These are phyloP conservation scores for Betta splendens DNA, from an alignment of 2,797 vertebrate species.

Conservation along the genomic window DNA sequence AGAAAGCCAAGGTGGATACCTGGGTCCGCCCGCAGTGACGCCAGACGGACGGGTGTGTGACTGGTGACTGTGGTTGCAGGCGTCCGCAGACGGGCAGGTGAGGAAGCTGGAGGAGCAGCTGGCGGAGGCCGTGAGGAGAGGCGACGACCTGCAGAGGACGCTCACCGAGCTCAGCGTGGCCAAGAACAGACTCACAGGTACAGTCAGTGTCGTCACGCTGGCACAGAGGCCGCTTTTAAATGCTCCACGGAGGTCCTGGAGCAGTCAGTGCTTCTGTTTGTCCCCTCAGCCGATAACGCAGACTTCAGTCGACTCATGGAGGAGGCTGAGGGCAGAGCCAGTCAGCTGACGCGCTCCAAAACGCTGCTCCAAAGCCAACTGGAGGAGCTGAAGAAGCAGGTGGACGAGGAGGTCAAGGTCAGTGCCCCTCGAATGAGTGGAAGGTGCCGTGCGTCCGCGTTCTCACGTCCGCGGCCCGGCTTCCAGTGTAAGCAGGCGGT, in stretches of 20 bases:
- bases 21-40: no score
- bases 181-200: constrained; percentile 83
- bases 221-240: neutral
- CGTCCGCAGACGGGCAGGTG: constrained; percentile 77
- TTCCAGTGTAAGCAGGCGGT: constrained; percentile 73
- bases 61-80: constrained; percentile 57
- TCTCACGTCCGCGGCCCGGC: neutral
- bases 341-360: constrained; percentile 78
- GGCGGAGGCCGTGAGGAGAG: constrained; percentile 77
- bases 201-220: neutral
- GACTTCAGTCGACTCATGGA: constrained; percentile 81
- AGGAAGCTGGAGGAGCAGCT: constrained; percentile 85
- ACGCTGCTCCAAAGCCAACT: constrained; percentile 73
- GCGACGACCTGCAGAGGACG: constrained; percentile 83
- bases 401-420: constrained; percentile 87
- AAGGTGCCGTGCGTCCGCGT: neutral
- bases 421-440: constrained; percentile 13
- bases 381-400: constrained; percentile 83
- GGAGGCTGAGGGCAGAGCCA: constrained; percentile 76
- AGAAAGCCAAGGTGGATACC: constrained; percentile 81
- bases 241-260: no score
- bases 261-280: constrained; percentile 2
- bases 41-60: no score
- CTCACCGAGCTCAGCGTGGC: constrained; percentile 78
- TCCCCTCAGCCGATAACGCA: constrained; percentile 78